Base-by-base conservation (phyloP, 2,888 invertebrate genomes). In the Omphaloscelis lunosa region DNA sequence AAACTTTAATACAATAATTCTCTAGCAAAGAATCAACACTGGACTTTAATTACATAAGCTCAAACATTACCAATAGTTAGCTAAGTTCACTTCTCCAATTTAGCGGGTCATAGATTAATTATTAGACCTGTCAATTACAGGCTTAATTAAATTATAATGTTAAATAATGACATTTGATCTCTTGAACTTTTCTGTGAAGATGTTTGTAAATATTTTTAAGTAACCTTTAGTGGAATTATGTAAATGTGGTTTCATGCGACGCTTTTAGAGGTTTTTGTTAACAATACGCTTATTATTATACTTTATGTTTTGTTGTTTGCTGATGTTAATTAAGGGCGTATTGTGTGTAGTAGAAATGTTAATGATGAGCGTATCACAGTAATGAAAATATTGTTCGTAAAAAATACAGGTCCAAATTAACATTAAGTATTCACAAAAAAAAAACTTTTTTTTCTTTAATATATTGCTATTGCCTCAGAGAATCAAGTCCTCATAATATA, bases 101-200 rank as follows among this genome's bases (percentile, higher is more conserved):
- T 75, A 78, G 69, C 86, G 77, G 87, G 83, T 90, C 89, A 86
- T 80, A 85, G 83, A 79, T 87, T 89, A 91, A 92, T 93, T 92
- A 92, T 90, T 88, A 82, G 81, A 91, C 84, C 91, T 93, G 93
- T 93, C 93, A 93, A 93, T 93, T 90, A 93, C 86, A 85, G 71
- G 83, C 83, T 90, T 91, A 91, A 92, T 91, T 91, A 89, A 91
- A 92, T 92, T 88, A 91, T 87, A 86, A 89, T 88, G 85, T 89
- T 87, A 82, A 84, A 84, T 86, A 80, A 80, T 88, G 86, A 88
- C 86, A 87, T 89, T 89, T 90, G 83, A 85, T 73, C 80, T 83
- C 20, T 80, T 80, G 81, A 83, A 76, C 83, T 89, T 83, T 77
- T 39, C 29, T 45, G 39, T 62, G 39, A 39, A 51, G 56, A 61